Percentiles rank a stretch among this genome's conserved stretches.
phyloP scores from a whole-genome alignment of 2,888 invertebrate species.

The Pyrochroa serraticornis region DNA sequence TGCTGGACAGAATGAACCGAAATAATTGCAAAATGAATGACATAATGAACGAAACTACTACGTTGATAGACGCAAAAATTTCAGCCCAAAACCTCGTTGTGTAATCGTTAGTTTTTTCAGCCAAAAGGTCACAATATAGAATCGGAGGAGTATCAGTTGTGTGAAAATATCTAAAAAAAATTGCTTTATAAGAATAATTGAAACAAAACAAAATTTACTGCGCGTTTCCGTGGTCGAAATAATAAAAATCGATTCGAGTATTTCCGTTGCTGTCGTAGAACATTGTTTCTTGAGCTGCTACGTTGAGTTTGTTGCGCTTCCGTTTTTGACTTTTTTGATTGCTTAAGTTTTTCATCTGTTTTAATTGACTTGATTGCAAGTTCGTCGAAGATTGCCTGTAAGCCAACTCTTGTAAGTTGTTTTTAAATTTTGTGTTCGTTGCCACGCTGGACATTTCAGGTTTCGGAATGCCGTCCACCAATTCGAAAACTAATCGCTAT shows the following conservation, averaged over 20 bases:
- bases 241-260: constrained; percentile 67
- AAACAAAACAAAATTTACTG: constrained; percentile 52
- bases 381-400: not conserved
- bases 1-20: constrained; percentile 62
- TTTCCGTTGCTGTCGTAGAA: constrained; percentile 35
- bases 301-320: not conserved
- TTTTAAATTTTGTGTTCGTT: constrained; percentile 39
- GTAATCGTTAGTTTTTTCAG: constrained; percentile 65
- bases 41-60: constrained; percentile 65
- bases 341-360: not conserved
- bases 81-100: constrained; percentile 72
- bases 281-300: constrained; percentile 30
- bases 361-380: not conserved
- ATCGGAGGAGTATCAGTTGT: constrained; percentile 70
- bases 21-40: constrained; percentile 67
- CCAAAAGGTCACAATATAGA: constrained; percentile 62
- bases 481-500: constrained; percentile 54
- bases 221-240: constrained; percentile 71
- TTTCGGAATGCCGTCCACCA: constrained; percentile 49
- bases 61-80: constrained; percentile 67
- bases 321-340: not conserved
- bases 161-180: constrained; percentile 60
- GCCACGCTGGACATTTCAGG: constrained; percentile 38
- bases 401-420: not conserved
- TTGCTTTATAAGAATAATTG: constrained; percentile 1